Percentiles rank a stretch among this genome's conserved stretches.
phyloP scores from a whole-genome alignment of 2,888 invertebrate genomes.

The Acheta domesticus region DNA sequence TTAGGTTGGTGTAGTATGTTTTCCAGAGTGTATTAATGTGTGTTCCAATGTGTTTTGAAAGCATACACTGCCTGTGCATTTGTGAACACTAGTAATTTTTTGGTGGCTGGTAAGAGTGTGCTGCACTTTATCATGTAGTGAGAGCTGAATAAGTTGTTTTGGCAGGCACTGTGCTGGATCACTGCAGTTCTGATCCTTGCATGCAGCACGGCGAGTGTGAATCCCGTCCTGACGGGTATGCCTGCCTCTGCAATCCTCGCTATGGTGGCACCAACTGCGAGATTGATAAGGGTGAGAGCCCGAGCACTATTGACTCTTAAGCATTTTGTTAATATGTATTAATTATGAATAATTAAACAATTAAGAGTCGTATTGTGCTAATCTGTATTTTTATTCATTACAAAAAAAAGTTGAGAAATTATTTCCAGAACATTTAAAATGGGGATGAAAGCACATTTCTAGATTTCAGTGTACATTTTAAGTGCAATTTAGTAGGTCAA shows the following conservation, averaged over 20 bases:
- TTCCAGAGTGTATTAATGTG: no score
- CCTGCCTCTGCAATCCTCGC: conserved; percentile 78
- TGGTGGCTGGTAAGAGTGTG: neutral
- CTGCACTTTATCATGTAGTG: neutral
- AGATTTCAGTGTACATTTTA: no score
- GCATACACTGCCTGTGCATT: no score
- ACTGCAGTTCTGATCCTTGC: conserved; percentile 76
- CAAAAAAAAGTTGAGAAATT: no score
- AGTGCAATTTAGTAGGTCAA: no score
- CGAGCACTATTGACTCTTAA: neutral
- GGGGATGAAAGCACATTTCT: no score
- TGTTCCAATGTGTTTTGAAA: no score
- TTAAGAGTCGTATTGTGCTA: no score
- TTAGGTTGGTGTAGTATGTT: no score
- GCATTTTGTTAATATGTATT: neutral
- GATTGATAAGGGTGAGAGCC: conserved; percentile 60
- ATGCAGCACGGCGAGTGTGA: conserved; percentile 79
- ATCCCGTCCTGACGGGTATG: conserved; percentile 71
- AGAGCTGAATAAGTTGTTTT: conserved; percentile 25
- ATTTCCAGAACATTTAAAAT: no score
- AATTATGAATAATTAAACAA: neutral
- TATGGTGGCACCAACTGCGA: conserved; percentile 87
- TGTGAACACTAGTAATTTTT: neutral
- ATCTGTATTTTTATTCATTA: no score
- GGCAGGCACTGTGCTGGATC: conserved; percentile 49